These are phyloP conservation scores for Tigriopus californicus DNA, from an alignment of 2,888 invertebrate genomes.

Conservation along the genomic window DNA sequence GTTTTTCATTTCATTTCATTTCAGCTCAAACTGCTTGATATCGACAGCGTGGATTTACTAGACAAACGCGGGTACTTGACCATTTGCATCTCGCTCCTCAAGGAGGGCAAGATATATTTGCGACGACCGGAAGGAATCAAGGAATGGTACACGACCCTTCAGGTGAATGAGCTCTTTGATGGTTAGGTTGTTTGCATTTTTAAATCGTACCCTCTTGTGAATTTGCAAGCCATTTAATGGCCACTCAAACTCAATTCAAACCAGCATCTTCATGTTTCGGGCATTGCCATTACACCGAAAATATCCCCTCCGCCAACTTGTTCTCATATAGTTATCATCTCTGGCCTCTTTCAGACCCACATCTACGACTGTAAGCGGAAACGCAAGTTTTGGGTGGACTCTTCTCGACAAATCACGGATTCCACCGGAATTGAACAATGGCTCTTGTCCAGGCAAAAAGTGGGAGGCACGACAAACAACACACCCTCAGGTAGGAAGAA, in stretches of 20 bases:
- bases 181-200: no score
- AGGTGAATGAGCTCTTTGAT: neutral
- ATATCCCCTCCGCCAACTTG: no score
- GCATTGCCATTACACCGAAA: no score
- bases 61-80: constrained; percentile 6
- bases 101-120: constrained; percentile 4
- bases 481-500: no score
- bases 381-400: neutral
- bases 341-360: neutral
- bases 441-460: constrained; percentile 13
- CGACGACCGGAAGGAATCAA: neutral
- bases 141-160: neutral
- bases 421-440: constrained; percentile 8
- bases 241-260: no score
- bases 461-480: neutral
- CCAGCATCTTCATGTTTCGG: no score
- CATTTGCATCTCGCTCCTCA: neutral
- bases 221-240: no score
- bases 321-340: no score
- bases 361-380: neutral
- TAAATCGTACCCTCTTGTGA: no score
- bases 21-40: neutral
- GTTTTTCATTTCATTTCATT: no score
- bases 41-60: neutral
- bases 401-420: neutral